Evolutionary conservation across 2,113 vertebrate species (phyloP).

Genomic region (Carassius gibelio): DNA sequence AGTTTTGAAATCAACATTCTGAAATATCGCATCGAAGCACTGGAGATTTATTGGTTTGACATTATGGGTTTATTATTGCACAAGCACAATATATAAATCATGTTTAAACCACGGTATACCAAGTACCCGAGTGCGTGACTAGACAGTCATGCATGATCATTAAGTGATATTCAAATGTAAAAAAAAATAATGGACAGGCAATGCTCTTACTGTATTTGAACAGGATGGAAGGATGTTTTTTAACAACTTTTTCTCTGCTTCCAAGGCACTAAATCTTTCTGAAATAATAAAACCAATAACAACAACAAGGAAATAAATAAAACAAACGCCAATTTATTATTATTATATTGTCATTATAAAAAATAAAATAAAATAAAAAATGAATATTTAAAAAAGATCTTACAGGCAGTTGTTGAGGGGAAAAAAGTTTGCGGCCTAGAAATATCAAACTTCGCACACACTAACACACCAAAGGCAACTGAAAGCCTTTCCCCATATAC

Average conservation of each 20-base stretch:
- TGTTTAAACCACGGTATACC: slow-evolving; percentile 27
- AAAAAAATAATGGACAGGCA: slow-evolving; percentile 58
- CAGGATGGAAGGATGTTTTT: slow-evolving; percentile 21
- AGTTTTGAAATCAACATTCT: slow-evolving; percentile 3
- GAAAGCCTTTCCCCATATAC: slow-evolving; percentile 17
- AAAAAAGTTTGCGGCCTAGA: slow-evolving; percentile 21
- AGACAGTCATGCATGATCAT: slow-evolving; percentile 14
- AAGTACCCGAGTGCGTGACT: slow-evolving; percentile 32
- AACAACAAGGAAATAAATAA: slow-evolving; percentile 48
- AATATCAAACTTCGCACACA: slow-evolving; percentile 9
- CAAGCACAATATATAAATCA: slow-evolving; percentile 43
- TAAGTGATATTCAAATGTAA: slow-evolving; percentile 2
- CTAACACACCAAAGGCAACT: neutral
- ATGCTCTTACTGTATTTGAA: slow-evolving; percentile 84
- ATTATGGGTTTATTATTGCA: slow-evolving; percentile 45
- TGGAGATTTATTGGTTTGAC: slow-evolving; percentile 36
- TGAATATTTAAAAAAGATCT: neutral
- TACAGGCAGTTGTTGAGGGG: neutral
- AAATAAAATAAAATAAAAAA: neutral
- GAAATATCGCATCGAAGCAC: slow-evolving; percentile 52
- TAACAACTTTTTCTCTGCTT: slow-evolving; percentile 48
- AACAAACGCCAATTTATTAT: slow-evolving; percentile 37
- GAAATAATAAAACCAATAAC: slow-evolving; percentile 73
- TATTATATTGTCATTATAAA: neutral
- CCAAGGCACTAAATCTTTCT: slow-evolving; percentile 97